phyloP scores from a whole-genome alignment of 37 sponge, comb jelly and placozoan species.

The Aplysina aerophoba region DNA sequence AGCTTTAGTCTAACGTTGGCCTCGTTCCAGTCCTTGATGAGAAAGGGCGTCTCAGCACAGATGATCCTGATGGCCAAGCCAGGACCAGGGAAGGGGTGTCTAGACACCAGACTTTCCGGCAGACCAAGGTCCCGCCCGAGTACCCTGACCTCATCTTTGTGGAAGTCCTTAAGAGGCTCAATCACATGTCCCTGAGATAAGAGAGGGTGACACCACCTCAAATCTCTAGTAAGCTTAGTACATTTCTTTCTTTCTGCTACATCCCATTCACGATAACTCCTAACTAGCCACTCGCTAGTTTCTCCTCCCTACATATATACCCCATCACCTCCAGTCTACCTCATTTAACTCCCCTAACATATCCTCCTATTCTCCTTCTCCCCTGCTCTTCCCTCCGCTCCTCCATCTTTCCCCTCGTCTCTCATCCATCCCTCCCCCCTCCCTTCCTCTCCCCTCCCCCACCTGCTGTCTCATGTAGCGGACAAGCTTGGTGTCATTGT shows the following conservation, averaged over 20 bases:
- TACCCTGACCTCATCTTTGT: slow-evolving; percentile 91
- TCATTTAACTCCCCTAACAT: background rate
- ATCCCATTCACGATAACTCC: too few relatives aligned
- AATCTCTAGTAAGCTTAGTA: too few relatives aligned
- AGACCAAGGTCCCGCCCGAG: slow-evolving; percentile 78
- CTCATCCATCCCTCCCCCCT: too few relatives aligned
- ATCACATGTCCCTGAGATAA: slow-evolving; percentile 65
- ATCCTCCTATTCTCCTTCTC: background rate
- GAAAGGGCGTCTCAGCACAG: slow-evolving; percentile 55
- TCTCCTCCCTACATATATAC: background rate
- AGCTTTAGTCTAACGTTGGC: slow-evolving; percentile 40
- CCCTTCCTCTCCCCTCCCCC: background rate
- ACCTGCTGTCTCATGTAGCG: slow-evolving; percentile 73
- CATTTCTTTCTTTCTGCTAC: too few relatives aligned
- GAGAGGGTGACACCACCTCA: background rate
- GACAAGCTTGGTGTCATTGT: slow-evolving; percentile 89
- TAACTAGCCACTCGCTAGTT: background rate
- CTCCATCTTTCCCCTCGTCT: too few relatives aligned
- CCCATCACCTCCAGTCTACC: background rate
- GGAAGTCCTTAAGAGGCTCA: slow-evolving; percentile 89
- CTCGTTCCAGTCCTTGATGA: slow-evolving; percentile 44
- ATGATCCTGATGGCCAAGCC: slow-evolving; percentile 84
- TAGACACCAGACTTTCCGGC: slow-evolving; percentile 73
- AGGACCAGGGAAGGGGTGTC: slow-evolving; percentile 95
- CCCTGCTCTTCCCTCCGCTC: too few relatives aligned